These are phyloP conservation scores for Julus scanicus DNA, from an alignment of 2,888 invertebrate genomes.

Conservation along the genomic window DNA sequence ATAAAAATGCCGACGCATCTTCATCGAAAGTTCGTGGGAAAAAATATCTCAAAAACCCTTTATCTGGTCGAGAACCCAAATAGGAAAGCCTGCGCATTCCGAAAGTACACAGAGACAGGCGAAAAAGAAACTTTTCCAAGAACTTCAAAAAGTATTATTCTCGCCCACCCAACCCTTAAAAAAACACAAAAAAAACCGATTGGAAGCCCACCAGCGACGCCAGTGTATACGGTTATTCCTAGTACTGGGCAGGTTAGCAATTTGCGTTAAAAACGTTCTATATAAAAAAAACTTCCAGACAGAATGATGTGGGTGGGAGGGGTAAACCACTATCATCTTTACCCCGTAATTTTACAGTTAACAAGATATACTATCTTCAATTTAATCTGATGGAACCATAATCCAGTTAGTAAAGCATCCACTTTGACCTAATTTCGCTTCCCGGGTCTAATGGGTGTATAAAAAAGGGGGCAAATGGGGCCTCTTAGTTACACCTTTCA, in stretches of 20 bases:
- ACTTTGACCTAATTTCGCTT: too few relatives aligned
- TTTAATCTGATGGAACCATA: too few relatives aligned
- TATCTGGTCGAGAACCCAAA: neutral
- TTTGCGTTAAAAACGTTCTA: neutral
- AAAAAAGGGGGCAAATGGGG: too few relatives aligned
- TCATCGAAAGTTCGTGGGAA: neutral
- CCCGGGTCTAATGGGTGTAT: too few relatives aligned
- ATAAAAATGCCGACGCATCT: constrained; percentile 3
- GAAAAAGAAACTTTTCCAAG: neutral
- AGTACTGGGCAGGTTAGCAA: neutral
- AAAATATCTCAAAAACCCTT: neutral
- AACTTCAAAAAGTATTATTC: neutral
- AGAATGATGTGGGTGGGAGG: too few relatives aligned
- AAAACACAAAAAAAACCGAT: neutral
- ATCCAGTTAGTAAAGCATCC: too few relatives aligned
- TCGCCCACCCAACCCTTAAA: neutral
- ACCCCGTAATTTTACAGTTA: too few relatives aligned
- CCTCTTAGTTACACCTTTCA: too few relatives aligned
- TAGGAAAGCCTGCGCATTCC: neutral
- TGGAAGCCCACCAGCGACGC: neutral
- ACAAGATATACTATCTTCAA: too few relatives aligned
- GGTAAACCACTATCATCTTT: too few relatives aligned
- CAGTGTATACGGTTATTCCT: neutral
- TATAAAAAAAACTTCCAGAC: neutral
- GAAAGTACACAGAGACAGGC: neutral